Conservation (phyloP, 2,797 vertebrate genomes). For the Labeo calbasu region DNA sequence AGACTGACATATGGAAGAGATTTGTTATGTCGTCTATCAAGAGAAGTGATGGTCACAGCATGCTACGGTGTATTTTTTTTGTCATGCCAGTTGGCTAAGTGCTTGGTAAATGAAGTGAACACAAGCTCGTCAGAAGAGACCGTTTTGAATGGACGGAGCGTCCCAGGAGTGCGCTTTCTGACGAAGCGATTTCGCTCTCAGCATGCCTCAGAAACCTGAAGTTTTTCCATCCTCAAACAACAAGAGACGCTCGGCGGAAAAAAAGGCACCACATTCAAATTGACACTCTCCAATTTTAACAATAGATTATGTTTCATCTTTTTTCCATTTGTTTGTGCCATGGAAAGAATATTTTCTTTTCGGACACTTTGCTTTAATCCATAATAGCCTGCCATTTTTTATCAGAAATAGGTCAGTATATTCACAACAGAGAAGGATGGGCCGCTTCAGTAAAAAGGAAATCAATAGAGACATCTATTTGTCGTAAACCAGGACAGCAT, state of each 20-base stretch:
- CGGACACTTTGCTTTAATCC: conserved; percentile 80
- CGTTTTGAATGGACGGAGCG: conserved; percentile 57
- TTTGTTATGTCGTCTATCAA: conserved; percentile 38
- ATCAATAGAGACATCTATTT: conserved; percentile 87
- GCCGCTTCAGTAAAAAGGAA: conserved; percentile 79
- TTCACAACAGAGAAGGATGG: conserved; percentile 82
- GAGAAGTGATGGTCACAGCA: conserved; percentile 24
- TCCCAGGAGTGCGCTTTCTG: conserved; percentile 59
- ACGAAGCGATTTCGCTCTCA: conserved; percentile 74
- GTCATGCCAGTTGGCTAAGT: conserved; percentile 42
- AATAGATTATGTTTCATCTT: conserved; percentile 78
- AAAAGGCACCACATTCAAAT: conserved; percentile 73
- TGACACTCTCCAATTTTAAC: conserved; percentile 71
- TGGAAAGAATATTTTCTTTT: conserved; percentile 77
- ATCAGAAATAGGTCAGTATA: conserved; percentile 84
- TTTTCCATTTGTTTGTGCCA: conserved; percentile 78
- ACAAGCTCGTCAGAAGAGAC: conserved; percentile 39
- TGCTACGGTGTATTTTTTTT: conserved; percentile 21
- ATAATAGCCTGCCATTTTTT: conserved; percentile 73
- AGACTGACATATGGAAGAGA: conserved; percentile 37
- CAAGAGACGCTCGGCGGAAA: conserved; percentile 61
- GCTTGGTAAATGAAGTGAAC: conserved; percentile 57
- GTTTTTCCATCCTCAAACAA: conserved; percentile 60
- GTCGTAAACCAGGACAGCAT: conserved; percentile 83
- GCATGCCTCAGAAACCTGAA: conserved; percentile 70